phyloP scores from a whole-genome alignment of 1,140 invertebrate genomes.

The Brachionus paranguensis region DNA sequence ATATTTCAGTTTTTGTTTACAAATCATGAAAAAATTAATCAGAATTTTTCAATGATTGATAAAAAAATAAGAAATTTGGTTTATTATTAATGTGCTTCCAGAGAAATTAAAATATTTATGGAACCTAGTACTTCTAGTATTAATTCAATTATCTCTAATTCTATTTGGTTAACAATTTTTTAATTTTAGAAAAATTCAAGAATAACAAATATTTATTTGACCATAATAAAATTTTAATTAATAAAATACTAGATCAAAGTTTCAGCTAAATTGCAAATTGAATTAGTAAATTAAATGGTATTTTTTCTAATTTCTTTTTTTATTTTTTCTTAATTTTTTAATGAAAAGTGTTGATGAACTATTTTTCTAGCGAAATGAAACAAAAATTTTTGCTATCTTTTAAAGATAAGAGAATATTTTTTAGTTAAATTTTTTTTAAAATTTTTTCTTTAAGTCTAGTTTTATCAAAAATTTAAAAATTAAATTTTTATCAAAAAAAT shows the following conservation, averaged over 20 bases:
- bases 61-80: not conserved
- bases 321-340: not conserved
- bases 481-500: not conserved
- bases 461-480: not conserved
- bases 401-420: not conserved
- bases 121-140: not conserved
- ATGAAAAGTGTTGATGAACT: not conserved
- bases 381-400: not conserved
- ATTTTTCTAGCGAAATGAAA: too few species aligned
- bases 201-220: not conserved
- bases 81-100: too few species aligned
- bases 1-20: not conserved
- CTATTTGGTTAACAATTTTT: not conserved
- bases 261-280: not conserved
- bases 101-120: too few species aligned
- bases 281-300: not conserved
- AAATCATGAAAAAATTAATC: not conserved
- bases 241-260: not conserved
- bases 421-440: not conserved
- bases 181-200: not conserved
- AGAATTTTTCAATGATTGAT: not conserved
- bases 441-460: not conserved
- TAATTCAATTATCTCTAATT: not conserved
- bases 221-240: not conserved
- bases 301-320: not conserved